A percentile compares a stretch with the other conserved stretches of the same genome.
These are phyloP conservation scores for Lordiphosa mommai DNA, from an alignment of 1,140 invertebrate genomes.

Conservation along the genomic window DNA sequence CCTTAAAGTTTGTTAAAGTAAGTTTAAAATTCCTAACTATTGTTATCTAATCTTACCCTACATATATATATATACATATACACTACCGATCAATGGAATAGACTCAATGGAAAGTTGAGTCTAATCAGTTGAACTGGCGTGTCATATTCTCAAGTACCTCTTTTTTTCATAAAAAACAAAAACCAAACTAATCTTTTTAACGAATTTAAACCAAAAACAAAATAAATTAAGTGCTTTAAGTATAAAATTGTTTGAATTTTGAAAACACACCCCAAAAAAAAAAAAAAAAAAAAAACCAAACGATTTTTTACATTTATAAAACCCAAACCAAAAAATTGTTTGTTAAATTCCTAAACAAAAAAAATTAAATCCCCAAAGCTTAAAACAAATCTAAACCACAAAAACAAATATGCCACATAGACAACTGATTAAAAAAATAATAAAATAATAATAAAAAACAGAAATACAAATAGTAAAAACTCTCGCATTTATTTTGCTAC, in stretches of 20 bases:
- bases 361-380: slow-evolving; percentile 51
- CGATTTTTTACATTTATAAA: slow-evolving; percentile 76
- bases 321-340: slow-evolving; percentile 43
- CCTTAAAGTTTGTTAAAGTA: background rate
- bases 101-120: no score
- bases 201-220: slow-evolving; percentile 66
- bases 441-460: slow-evolving; percentile 33
- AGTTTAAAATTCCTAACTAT: slow-evolving; percentile 22
- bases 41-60: slow-evolving; percentile 38
- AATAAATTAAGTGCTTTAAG: slow-evolving; percentile 46
- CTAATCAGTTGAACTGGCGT: no score
- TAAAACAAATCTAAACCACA: slow-evolving; percentile 26
- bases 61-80: slow-evolving; percentile 15
- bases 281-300: slow-evolving; percentile 25
- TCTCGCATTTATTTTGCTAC: slow-evolving; percentile 64
- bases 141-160: slow-evolving; percentile 67
- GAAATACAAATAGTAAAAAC: slow-evolving; percentile 37
- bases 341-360: slow-evolving; percentile 57
- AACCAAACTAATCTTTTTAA: slow-evolving; percentile 64
- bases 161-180: slow-evolving; percentile 32
- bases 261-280: slow-evolving; percentile 15
- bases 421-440: slow-evolving; percentile 44
- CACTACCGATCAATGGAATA: no score
- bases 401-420: slow-evolving; percentile 31
- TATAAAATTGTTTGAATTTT: slow-evolving; percentile 68